Evolutionary conservation across 2,888 invertebrate species (phyloP), one percentile per base, ranked within the genome.

Genomic region (Orthosia cruda): DNA sequence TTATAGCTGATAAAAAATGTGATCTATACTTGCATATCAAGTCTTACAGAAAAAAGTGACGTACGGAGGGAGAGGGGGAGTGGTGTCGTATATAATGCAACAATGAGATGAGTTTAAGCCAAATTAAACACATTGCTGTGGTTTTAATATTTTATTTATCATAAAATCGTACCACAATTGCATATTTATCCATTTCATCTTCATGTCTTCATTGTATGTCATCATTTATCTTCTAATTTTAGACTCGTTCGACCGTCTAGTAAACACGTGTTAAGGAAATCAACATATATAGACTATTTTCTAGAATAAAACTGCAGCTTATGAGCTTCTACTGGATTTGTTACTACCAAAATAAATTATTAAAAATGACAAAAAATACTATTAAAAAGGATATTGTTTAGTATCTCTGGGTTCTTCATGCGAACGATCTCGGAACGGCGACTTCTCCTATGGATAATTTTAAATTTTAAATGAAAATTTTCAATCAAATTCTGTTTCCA

Each of bases 311-410:
- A 40, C 9, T 40, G 1, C 9, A 40, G 40, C 40, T 1, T 9
- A 40, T 40, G 9, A 40, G 40, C 9, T 40, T 40, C 7, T 40
- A 40, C 7, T 40, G 40, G 40, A 9, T 40, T 40, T 7, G 9
- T 32, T 1, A 40, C 40, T 1, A 40, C 40, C 40, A 40, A 40
- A 40, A 40, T 9, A 40, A 40, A 40, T 40, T 9, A 40, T 40
- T 40, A 5, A 7, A 40, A 40, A 40, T 7, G 0, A 40, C 40
- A 9, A 40, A 40, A 40, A 61, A 61, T 61, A 59, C 40, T 80
- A 83, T 83, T 92, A 75, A 97, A 98, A 98, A 98, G 98, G 98
- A 98, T 98, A 98, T 97, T 98, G 98, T 97, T 98, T 98, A n/a
- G 77, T 80, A 87, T 98, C 98, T 92, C 98, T 96, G 82, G 97